Evolutionary conservation across 2,888 invertebrate species (phyloP).

Genomic region (Taenaris catops): DNA sequence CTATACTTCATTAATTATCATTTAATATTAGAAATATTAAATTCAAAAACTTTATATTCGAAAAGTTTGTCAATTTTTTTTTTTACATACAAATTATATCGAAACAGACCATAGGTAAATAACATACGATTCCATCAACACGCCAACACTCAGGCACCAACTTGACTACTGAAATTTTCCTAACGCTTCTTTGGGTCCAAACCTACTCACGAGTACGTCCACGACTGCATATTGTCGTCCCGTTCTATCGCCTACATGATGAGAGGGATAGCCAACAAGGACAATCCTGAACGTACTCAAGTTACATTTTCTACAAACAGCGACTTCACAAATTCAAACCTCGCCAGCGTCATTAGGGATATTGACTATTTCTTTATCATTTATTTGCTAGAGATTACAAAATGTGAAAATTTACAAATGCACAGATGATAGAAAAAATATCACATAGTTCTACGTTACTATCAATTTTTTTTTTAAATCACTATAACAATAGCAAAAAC

Average conservation of each 20-base stretch:
- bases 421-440: constrained; percentile 3
- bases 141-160: constrained; percentile 70
- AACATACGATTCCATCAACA: constrained; percentile 18
- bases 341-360: constrained; percentile 9
- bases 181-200: constrained; percentile 54
- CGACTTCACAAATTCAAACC: constrained; percentile 21
- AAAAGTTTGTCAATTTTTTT: too few species aligned
- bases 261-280: constrained; percentile 14
- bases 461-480: not conserved
- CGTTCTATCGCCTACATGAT: constrained; percentile 3
- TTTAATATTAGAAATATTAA: too few species aligned
- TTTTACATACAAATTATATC: constrained; percentile 9
- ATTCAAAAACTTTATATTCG: too few species aligned
- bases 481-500: constrained; percentile 2
- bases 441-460: not conserved
- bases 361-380: constrained; percentile 8
- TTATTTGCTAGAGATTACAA: not conserved
- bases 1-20: too few species aligned
- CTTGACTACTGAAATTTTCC: constrained; percentile 66
- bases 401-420: constrained; percentile 1
- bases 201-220: constrained; percentile 35
- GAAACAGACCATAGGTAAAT: constrained; percentile 12
- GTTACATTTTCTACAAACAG: constrained; percentile 29
- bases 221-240: constrained; percentile 16
- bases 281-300: constrained; percentile 30